phyloP scores from a whole-genome alignment of 2,113 vertebrate species.

The Pseudopodoces humilis region DNA sequence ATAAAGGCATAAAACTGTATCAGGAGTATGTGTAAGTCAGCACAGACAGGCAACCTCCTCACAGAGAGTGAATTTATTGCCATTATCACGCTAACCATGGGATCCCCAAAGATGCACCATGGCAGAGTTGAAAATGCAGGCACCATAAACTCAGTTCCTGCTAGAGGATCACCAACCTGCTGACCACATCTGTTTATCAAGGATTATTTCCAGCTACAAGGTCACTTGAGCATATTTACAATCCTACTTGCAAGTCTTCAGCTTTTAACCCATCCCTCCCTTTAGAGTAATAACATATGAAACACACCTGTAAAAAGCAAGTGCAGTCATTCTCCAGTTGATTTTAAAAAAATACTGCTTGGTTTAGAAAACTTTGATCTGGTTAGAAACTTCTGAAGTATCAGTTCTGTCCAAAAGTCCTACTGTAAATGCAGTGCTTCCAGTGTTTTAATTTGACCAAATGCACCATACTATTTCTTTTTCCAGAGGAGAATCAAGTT shows the following conservation, averaged over 20 bases:
- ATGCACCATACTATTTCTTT: background rate
- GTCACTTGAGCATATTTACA: background rate
- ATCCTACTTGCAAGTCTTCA: background rate
- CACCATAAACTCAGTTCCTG: background rate
- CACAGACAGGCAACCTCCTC: background rate
- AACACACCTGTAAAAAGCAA: background rate
- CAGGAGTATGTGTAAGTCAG: background rate
- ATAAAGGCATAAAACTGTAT: background rate
- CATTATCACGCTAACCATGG: rapidly evolving
- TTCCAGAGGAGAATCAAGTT: background rate
- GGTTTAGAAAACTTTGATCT: background rate
- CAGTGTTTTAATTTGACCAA: background rate
- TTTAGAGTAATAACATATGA: background rate
- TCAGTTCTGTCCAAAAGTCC: background rate
- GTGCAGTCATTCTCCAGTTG: background rate
- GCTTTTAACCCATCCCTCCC: background rate
- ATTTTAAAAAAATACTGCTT: background rate
- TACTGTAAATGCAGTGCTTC: background rate
- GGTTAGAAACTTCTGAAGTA: background rate
- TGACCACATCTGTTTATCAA: background rate
- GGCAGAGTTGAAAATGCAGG: background rate
- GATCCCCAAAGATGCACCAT: background rate
- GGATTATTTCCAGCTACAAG: background rate
- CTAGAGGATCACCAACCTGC: background rate
- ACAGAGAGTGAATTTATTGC: background rate